Percentiles rank a stretch among this genome's conserved stretches.
phyloP scores from a whole-genome alignment of 2,113 vertebrate species.

The Diphyllodes magnificus region DNA sequence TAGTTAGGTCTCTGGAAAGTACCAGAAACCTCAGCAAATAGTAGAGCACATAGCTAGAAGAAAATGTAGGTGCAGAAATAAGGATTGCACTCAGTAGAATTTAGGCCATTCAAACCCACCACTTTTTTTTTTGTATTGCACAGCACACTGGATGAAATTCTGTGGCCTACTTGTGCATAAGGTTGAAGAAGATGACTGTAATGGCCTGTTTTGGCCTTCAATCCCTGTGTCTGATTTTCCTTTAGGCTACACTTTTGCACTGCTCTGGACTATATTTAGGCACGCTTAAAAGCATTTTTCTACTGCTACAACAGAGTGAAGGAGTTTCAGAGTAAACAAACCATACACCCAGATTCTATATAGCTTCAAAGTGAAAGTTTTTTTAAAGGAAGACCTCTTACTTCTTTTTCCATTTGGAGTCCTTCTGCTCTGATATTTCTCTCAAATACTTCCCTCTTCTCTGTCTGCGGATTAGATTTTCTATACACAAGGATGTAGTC shows the following conservation, averaged over 20 bases:
- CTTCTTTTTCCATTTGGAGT: conserved; percentile 92
- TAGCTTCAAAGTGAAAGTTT: not conserved
- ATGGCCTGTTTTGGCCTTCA: not conserved
- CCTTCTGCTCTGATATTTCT: conserved; percentile 92
- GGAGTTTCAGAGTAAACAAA: not conserved
- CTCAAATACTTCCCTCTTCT: conserved; percentile 92
- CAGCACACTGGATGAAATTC: not conserved
- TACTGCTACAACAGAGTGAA: not conserved
- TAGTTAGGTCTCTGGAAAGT: not conserved
- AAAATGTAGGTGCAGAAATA: not conserved
- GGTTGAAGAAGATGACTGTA: not conserved
- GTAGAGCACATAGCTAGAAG: not conserved
- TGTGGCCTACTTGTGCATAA: not conserved
- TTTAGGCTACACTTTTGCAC: not conserved
- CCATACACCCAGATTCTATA: not conserved
- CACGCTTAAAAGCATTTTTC: not conserved
- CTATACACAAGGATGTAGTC: conserved; percentile 93
- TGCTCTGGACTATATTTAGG: not conserved
- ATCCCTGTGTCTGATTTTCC: not conserved
- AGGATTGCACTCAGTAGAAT: not conserved
- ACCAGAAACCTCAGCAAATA: not conserved
- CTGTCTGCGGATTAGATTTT: conserved; percentile 84
- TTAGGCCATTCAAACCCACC: not conserved
- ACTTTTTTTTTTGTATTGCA: not conserved
- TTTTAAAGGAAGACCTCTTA: conserved; percentile 41